Evolutionary conservation across 2,113 vertebrate genomes (phyloP).

Genomic region (Falcunculus frontatus): DNA sequence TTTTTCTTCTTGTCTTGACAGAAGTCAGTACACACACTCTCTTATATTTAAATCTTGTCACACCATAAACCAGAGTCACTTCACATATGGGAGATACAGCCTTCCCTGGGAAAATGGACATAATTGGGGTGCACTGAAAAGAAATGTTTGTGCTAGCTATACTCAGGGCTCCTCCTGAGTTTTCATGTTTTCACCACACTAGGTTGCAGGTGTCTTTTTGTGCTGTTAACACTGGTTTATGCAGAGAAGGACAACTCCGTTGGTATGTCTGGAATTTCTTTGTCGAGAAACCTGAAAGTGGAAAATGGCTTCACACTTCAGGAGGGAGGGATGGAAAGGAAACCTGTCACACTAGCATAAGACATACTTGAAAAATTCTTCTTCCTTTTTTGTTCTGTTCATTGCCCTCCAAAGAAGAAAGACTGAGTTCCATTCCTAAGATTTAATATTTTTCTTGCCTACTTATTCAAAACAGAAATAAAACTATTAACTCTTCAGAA

Average conservation of each 20-base stretch:
- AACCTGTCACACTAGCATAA: not conserved
- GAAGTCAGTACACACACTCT: not conserved
- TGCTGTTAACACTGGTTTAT: not conserved
- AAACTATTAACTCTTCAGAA: not conserved
- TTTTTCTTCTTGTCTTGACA: not conserved
- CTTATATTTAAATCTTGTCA: not conserved
- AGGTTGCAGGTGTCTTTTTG: not conserved
- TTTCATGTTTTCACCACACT: not conserved
- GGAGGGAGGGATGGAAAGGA: not conserved
- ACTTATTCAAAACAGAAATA: not conserved
- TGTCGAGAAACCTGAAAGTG: not conserved
- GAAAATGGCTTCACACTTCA: not conserved
- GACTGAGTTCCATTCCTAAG: not conserved
- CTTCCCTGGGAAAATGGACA: not conserved
- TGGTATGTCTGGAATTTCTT: not conserved
- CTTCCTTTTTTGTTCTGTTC: not conserved
- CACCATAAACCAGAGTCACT: not conserved
- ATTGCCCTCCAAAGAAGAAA: slow-evolving; percentile 1
- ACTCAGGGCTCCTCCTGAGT: not conserved
- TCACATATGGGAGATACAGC: not conserved
- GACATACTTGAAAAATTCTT: not conserved
- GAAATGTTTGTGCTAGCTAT: not conserved
- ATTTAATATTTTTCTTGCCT: not conserved
- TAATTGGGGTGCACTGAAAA: not conserved
- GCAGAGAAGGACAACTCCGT: not conserved